Base-by-base conservation (phyloP, 2,797 vertebrate genomes). In the Pagetopsis macropterus region DNA sequence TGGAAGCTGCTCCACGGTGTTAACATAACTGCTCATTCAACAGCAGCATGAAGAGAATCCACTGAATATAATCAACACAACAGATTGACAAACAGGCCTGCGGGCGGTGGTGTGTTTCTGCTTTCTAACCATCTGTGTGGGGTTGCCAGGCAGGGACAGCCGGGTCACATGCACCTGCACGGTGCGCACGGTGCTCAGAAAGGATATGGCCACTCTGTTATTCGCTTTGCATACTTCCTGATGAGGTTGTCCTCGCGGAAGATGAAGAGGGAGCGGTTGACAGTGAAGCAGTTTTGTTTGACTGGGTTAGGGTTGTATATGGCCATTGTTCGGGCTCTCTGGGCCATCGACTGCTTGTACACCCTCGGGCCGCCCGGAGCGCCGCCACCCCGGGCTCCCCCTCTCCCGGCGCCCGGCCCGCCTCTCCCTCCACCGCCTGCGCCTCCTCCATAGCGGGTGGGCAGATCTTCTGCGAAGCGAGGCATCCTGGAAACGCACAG, bases 181-280 rank as follows among this genome's bases (percentile, higher is more conserved):
- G 40, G 65, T 59, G 65, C 56, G 71, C 61, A 55, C 15, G 43
- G 52, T 45, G 37, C 8, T 61, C 56, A 9, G 78, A 50, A 84
- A 98, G 97, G 97, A 99, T 99, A 99, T 99, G 97, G 97, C 98
- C 98, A 99, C 91, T 99, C 98, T 10, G 96, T 99, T 92, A 99
- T 98, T 87, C 97, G 91, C 94, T 99, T 99, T 83, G 98, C 98
- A 49, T 99, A 99, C 95, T 99, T 99, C 93, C 98, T 95, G 91
- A 99, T 97, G 89, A 97, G 93, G 83, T 99, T 99, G 94, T 99
- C 98, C 93, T 99, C 98, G 75, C 97, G 96, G 93, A 99, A 99
- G 94, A 99, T 95, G 95, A 99, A 99, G 87, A 99, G 95, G 84
- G 98, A 99, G 89, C 98, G 96, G 95, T 99, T 99, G 95, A 99